Base-by-base conservation (phyloP, 2,888 invertebrate genomes). In the Meiosimyza decipiens region DNA sequence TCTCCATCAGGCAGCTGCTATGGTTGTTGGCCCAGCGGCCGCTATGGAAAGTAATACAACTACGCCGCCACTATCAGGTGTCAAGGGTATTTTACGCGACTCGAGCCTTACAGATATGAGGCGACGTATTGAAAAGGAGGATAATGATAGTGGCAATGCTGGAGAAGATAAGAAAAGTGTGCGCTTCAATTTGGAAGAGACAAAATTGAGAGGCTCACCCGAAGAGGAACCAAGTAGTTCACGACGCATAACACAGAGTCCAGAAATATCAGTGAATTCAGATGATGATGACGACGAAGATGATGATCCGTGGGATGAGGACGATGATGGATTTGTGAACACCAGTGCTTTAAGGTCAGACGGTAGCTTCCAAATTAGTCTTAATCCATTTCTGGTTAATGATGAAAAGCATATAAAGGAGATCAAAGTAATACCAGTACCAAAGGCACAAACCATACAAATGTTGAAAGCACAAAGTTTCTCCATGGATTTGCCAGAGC, bases 91-190 rank as follows among this genome's bases (percentile, higher is more conserved):
- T 73, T 84, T 92, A 9, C 86, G 92, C 28, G 92, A 92, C 77
- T 90, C 91, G 66, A 86, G 89, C 49, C 75, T 87, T 51, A 85
- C 85, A 1, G 87, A 87, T 62, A 85, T 87, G 79, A 81, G 83
- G 4, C 78, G 86, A 7, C 80, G 84, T 4, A 67, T 74, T 22
- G 77, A 83, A 16, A 81, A 81, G 33, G 82, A 84, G 0, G 77
- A 77, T 1, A 77, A 78, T 15, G 79, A 78, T 12, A 72, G 67
- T 54, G 74, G 70, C 12, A 60, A 54, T 13, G 67, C 74, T 11
- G 55, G 16, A 0, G 94, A 94, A 74, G 94, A 94, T 73, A 91
- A 91, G 74, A 94, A 94, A 82, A 94, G 92, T 82, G 94, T 95
- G 1, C 88, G 91, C 11, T 92, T 92, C 78, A 91, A 91, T 83